Evolutionary conservation across 2,797 vertebrate species (phyloP).

Genomic region (Lithobates pipiens): DNA sequence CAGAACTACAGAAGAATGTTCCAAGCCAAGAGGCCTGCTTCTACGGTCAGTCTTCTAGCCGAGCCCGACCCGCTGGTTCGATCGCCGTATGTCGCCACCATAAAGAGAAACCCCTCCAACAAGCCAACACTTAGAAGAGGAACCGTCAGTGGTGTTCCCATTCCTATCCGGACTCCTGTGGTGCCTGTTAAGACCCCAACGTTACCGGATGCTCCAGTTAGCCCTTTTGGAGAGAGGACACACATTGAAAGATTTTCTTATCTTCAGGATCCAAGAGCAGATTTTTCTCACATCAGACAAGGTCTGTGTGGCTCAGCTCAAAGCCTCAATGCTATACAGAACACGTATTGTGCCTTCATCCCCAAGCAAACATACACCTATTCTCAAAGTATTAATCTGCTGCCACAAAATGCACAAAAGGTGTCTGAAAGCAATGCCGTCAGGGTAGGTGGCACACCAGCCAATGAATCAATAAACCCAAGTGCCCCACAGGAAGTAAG

Average conservation of each 20-base stretch:
- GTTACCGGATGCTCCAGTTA: slow-evolving; percentile 46
- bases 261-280: slow-evolving; percentile 43
- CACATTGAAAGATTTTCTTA: slow-evolving; percentile 54
- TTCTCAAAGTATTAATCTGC: slow-evolving; percentile 36
- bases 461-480: not conserved
- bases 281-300: slow-evolving; percentile 70
- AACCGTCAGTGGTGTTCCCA: slow-evolving; percentile 82
- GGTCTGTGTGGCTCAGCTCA: slow-evolving; percentile 78
- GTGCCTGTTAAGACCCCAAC: slow-evolving; percentile 69
- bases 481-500: not conserved
- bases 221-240: slow-evolving; percentile 54
- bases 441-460: not conserved
- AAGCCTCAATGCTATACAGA: slow-evolving; percentile 77
- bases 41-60: slow-evolving; percentile 80
- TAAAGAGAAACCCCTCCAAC: slow-evolving; percentile 83
- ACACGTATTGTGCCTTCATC: slow-evolving; percentile 80
- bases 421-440: not conserved
- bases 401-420: slow-evolving; percentile 27
- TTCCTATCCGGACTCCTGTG: slow-evolving; percentile 83
- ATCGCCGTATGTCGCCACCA: slow-evolving; percentile 80
- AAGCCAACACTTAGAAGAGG: slow-evolving; percentile 79
- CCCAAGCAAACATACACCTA: slow-evolving; percentile 73
- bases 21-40: slow-evolving; percentile 80
- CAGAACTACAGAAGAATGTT: slow-evolving; percentile 80
- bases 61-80: slow-evolving; percentile 70